These are phyloP conservation scores for Carassius auratus DNA, from an alignment of 2,113 vertebrate genomes.

Conservation along the genomic window DNA sequence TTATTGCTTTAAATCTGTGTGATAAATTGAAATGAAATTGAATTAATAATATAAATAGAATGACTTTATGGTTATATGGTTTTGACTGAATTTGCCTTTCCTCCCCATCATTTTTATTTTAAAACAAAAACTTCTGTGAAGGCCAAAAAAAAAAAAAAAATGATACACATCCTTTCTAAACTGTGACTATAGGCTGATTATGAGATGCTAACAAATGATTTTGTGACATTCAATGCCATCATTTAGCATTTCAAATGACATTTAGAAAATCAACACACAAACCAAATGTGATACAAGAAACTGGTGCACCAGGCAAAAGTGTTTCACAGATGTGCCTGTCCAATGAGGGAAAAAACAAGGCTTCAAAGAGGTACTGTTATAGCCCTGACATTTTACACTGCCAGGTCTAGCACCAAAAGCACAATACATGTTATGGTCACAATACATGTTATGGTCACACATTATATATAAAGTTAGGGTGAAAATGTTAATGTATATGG, in stretches of 20 bases:
- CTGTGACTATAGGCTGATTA: conserved; percentile 30
- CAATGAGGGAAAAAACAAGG: conserved; percentile 55
- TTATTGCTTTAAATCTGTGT: not conserved
- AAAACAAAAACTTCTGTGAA: not conserved
- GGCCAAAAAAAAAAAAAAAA: not conserved
- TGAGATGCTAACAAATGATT: conserved; percentile 11
- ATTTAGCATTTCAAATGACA: conserved; percentile 24
- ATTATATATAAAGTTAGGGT: not conserved
- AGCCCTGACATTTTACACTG: conserved; percentile 7
- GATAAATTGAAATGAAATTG: not conserved
- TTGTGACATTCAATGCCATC: conserved; percentile 45
- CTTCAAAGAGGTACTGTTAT: conserved; percentile 44
- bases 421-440: conserved; percentile 2
- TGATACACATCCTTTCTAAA: conserved; percentile 42
- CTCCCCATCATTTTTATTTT: not conserved
- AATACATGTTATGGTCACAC: conserved; percentile 5
- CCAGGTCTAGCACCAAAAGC: not conserved
- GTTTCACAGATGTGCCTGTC: conserved; percentile 59
- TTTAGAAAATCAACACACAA: conserved; percentile 14
- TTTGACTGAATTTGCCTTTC: not conserved
- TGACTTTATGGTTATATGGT: not conserved
- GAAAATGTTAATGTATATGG: conserved; percentile 29
- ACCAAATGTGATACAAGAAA: conserved; percentile 22
- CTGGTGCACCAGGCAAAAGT: conserved; percentile 53
- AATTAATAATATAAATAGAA: not conserved